Evolutionary conservation across 2,113 vertebrate species (phyloP).

Genomic region (Salvelinus sp.): DNA sequence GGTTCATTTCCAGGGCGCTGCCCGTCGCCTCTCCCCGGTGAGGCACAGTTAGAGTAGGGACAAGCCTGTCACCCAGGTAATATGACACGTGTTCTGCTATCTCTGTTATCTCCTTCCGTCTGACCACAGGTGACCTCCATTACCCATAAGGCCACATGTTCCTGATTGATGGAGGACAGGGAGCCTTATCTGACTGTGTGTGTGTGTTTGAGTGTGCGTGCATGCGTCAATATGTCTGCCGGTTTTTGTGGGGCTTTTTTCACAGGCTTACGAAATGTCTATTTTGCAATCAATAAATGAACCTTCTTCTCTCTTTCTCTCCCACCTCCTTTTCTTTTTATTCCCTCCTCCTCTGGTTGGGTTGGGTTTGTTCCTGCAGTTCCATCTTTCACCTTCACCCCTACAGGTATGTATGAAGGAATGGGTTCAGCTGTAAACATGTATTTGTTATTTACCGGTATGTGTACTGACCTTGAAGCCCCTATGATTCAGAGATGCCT

Average conservation of each 20-base stretch:
- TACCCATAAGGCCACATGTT: slow-evolving; percentile 53
- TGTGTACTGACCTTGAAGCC: too few relatives aligned
- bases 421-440: not conserved
- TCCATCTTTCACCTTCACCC: slow-evolving; percentile 96
- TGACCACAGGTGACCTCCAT: slow-evolving; percentile 43
- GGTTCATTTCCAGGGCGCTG: slow-evolving; percentile 53
- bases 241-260: not conserved
- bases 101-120: slow-evolving; percentile 37
- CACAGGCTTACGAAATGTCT: not conserved
- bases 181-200: not conserved
- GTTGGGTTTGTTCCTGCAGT: slow-evolving; percentile 81
- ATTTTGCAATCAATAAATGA: not conserved
- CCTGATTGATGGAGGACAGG: slow-evolving; percentile 1
- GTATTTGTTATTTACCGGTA: too few relatives aligned
- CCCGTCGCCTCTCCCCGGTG: slow-evolving; percentile 4
- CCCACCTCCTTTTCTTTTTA: not conserved
- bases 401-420: slow-evolving; percentile 82
- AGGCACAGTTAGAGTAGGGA: slow-evolving; percentile 22
- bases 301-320: slow-evolving; percentile 1
- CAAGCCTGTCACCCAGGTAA: slow-evolving; percentile 56
- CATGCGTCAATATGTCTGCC: not conserved
- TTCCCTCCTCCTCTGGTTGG: slow-evolving; percentile 7
- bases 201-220: slow-evolving; percentile 5
- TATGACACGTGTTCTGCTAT: slow-evolving; percentile 28
- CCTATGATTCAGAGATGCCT: too few relatives aligned